phyloP scores from a whole-genome alignment of 2,797 vertebrate species.

The Nasua narica region DNA sequence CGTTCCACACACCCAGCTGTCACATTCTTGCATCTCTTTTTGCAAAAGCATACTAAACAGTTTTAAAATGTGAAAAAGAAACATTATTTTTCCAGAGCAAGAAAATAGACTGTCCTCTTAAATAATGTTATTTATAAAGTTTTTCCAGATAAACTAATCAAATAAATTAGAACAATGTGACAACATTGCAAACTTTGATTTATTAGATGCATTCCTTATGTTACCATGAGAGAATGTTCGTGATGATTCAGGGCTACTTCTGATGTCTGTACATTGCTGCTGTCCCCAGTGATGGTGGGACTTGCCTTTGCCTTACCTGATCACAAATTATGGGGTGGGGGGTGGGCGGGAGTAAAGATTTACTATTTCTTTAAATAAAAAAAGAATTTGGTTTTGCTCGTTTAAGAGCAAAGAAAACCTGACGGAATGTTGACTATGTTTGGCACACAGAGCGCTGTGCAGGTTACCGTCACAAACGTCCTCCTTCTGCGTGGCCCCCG shows the following conservation, averaged over 20 bases:
- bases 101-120: conserved; percentile 81
- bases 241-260: conserved; percentile 67
- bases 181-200: conserved; percentile 72
- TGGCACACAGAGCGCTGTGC: not conserved
- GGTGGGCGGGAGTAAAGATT: conserved; percentile 54
- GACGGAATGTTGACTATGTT: not conserved
- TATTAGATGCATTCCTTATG: conserved; percentile 48
- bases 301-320: conserved; percentile 90
- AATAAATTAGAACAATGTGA: conserved; percentile 81
- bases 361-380: conserved; percentile 73
- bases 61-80: conserved; percentile 83
- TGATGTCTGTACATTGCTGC: conserved; percentile 85
- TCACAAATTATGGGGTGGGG: conserved; percentile 73
- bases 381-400: conserved; percentile 81
- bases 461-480: not conserved
- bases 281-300: conserved; percentile 77
- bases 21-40: conserved; percentile 79
- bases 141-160: conserved; percentile 80
- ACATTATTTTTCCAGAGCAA: conserved; percentile 84
- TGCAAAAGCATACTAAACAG: conserved; percentile 73
- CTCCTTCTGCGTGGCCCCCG: not conserved
- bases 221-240: conserved; percentile 43
- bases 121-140: conserved; percentile 85
- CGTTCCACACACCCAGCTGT: conserved; percentile 79
- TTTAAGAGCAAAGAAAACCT: conserved; percentile 84